These are phyloP conservation scores for Trinorchestia longiramus DNA, from an alignment of 1,140 invertebrate genomes.

Conservation along the genomic window DNA sequence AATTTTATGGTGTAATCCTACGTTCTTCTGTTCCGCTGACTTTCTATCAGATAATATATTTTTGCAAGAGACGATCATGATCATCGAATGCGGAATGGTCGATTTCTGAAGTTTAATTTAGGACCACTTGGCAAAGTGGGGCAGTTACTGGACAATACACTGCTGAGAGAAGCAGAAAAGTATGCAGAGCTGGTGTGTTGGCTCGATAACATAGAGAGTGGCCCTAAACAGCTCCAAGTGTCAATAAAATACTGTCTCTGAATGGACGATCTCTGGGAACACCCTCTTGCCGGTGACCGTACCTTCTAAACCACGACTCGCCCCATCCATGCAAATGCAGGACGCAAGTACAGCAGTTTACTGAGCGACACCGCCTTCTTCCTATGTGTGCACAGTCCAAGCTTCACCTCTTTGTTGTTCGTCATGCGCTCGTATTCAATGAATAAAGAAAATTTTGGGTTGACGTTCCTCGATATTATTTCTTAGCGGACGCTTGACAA, in stretches of 20 bases:
- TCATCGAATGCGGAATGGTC: background rate
- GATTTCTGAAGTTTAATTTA: background rate
- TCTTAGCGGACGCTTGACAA: background rate
- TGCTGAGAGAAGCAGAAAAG: conserved; percentile 3
- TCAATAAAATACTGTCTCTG: conserved; percentile 53
- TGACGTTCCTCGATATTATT: background rate
- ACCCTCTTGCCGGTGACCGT: conserved; percentile 21
- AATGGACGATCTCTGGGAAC: conserved; percentile 45
- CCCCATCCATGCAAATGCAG: conserved; percentile 41
- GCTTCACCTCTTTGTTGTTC: background rate
- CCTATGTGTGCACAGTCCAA: background rate
- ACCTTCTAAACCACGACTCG: conserved; percentile 37
- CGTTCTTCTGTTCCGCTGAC: background rate
- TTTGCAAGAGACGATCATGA: background rate
- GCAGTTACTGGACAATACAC: background rate
- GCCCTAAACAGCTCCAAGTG: conserved; percentile 46
- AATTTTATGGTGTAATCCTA: background rate
- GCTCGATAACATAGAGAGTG: conserved; percentile 49
- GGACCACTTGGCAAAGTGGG: background rate
- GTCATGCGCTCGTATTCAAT: background rate
- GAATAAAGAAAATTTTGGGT: background rate
- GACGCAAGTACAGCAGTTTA: background rate
- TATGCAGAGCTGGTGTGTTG: background rate
- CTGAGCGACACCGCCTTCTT: background rate
- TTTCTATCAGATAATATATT: background rate